These are phyloP conservation scores for Drosophila fungiperda DNA, from an alignment of 2,888 invertebrate genomes.

Conservation along the genomic window DNA sequence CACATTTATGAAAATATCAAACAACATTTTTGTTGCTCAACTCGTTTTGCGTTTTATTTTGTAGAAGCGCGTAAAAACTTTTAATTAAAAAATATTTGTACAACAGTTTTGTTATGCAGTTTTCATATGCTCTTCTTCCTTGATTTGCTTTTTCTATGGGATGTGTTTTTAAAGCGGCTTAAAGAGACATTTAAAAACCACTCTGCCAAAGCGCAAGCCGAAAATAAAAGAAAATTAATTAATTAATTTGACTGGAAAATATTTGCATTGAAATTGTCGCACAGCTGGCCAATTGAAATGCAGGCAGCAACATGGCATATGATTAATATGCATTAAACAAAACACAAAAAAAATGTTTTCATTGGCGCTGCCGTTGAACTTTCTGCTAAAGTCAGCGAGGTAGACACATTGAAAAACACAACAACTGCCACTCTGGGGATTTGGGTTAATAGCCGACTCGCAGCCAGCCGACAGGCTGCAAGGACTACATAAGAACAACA, in stretches of 20 bases:
- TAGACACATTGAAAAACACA: conserved; percentile 60
- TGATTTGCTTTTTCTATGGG: conserved; percentile 1
- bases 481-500: conserved; percentile 36
- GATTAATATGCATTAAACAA: conserved; percentile 68
- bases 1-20: conserved; percentile 26
- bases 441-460: conserved; percentile 81
- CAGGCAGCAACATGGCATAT: conserved; percentile 62
- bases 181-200: conserved; percentile 7
- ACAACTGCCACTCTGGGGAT: conserved; percentile 77
- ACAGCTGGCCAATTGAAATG: conserved; percentile 68
- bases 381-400: conserved; percentile 69
- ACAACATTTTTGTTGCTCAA: conserved; percentile 20
- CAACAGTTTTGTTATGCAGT: conserved; percentile 26
- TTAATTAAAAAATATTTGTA: conserved; percentile 53
- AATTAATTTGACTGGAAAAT: conserved; percentile 56
- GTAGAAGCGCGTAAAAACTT: conserved; percentile 28
- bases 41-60: conserved; percentile 6
- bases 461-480: conserved; percentile 20
- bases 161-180: conserved; percentile 23
- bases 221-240: conserved; percentile 50
- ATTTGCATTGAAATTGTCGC: conserved; percentile 38
- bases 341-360: conserved; percentile 50
- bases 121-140: conserved; percentile 2
- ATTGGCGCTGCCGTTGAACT: conserved; percentile 71
- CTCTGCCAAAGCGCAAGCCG: conserved; percentile 1